Base-by-base conservation (phyloP, 2,797 vertebrate species). In the Liparis tanakae region DNA sequence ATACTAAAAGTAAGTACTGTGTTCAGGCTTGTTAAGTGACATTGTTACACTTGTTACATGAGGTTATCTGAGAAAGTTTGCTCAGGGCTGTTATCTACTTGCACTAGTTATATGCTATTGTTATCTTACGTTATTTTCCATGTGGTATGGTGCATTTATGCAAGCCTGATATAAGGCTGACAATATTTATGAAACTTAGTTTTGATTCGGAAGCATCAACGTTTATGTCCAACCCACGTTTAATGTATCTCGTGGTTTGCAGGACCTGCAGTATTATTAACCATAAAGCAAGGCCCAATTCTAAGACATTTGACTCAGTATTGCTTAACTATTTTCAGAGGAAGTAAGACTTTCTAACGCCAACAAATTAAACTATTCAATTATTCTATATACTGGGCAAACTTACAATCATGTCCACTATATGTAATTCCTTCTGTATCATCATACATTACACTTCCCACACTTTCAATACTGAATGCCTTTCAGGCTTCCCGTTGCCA, bases 321-420 rank as follows among this genome's bases (percentile, higher is more conserved):
- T 58, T 18, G 61, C 30, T 18, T 39, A 14, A 34, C 58, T 3
- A 25, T 76, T 58, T 62, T 30, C 25, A 30, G 25, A 58, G 59
- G 64, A 73, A 67, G 48, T 2, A 43, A 53, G 64, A 12, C 54
- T 48, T 60, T 78, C 36, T 53, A 41, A 78, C 41, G 72, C 60
- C 64, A 59, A 56, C 34, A 64, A 69, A 43, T 22, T 41, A 39
- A 56, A 53, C 25, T 37, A 67, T 59, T 41, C 33, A 56, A 53
- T n/a, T 37, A 67, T 59, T 66, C 56, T 74, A 81, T 67, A 74
- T 67, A 9, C 33, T 50, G 62, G 62, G 18, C 63, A 72, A 43
- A 68, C 59, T 34, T 6, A 5, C 25, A 12, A 74, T 51, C 54
- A 50, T 67, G 80, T 50, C 41, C 48, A 58, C 33, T 60, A 6